Percentiles rank a stretch among this genome's conserved stretches.
phyloP scores from a whole-genome alignment of 2,797 vertebrate species.

The Buphagus erythrorhynchus region DNA sequence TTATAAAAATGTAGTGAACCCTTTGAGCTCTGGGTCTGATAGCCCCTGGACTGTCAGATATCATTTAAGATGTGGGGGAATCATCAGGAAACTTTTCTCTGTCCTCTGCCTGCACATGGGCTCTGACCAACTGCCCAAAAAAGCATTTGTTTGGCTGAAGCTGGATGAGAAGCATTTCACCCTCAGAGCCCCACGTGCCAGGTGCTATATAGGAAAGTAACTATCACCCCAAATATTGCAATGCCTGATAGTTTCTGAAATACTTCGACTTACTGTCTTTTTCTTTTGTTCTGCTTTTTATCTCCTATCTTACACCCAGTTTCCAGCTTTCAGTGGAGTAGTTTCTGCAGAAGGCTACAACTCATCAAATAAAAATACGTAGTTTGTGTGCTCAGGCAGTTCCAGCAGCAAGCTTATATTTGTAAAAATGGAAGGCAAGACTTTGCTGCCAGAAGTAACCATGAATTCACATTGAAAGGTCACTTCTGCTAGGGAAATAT shows the following conservation, averaged over 20 bases:
- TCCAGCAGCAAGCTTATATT: neutral
- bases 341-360: neutral
- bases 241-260: neutral
- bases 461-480: slow-evolving; percentile 6
- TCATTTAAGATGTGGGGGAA: neutral
- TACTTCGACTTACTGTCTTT: neutral
- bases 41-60: neutral
- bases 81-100: neutral
- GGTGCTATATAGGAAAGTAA: neutral
- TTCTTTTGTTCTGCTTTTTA: neutral
- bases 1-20: neutral
- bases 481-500: neutral
- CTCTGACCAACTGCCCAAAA: neutral
- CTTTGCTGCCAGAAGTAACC: slow-evolving; percentile 1
- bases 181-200: neutral
- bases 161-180: neutral
- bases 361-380: neutral
- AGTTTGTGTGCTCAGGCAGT: slow-evolving; percentile 2
- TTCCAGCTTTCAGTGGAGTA: neutral
- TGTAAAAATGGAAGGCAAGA: neutral
- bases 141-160: neutral
- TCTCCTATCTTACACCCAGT: neutral
- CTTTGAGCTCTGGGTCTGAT: neutral
- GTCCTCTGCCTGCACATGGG: neutral
- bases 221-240: neutral